Percentiles rank a stretch among this genome's conserved stretches.
Conservation (phyloP, 1,140 invertebrate genomes). For the Palaemon carinicauda region DNA sequence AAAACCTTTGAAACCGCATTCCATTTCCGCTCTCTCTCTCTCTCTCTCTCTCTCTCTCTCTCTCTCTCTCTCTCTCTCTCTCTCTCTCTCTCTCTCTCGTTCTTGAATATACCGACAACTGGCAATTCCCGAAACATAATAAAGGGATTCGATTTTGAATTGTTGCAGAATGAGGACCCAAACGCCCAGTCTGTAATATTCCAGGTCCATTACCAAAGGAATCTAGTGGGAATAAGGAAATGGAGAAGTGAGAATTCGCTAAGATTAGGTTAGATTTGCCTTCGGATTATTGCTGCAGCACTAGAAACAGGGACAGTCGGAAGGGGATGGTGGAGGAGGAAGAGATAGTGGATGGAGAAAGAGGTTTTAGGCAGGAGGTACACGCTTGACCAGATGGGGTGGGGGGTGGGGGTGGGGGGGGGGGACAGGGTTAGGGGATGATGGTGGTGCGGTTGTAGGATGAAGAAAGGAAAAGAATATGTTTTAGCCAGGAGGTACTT, state of each 20-base stretch:
- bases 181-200: slow-evolving; percentile 49
- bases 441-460: no score
- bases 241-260: slow-evolving; percentile 46
- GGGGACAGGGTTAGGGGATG: no score
- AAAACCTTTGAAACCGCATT: no score
- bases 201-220: slow-evolving; percentile 48
- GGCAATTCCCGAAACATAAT: slow-evolving; percentile 36
- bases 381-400: no score
- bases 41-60: not conserved
- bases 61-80: not conserved
- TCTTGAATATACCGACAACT: not conserved
- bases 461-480: no score
- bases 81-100: not conserved
- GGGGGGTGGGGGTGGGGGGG: no score
- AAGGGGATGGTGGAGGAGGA: no score
- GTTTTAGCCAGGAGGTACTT: no score
- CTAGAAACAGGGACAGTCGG: no score
- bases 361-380: no score
- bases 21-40: not conserved
- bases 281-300: no score
- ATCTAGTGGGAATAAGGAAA: slow-evolving; percentile 54
- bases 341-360: no score
- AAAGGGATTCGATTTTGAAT: slow-evolving; percentile 44
- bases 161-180: slow-evolving; percentile 41
- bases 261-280: slow-evolving; percentile 50